Base-by-base conservation (phyloP, 2,113 vertebrate species). In the Centropus unirufus region DNA sequence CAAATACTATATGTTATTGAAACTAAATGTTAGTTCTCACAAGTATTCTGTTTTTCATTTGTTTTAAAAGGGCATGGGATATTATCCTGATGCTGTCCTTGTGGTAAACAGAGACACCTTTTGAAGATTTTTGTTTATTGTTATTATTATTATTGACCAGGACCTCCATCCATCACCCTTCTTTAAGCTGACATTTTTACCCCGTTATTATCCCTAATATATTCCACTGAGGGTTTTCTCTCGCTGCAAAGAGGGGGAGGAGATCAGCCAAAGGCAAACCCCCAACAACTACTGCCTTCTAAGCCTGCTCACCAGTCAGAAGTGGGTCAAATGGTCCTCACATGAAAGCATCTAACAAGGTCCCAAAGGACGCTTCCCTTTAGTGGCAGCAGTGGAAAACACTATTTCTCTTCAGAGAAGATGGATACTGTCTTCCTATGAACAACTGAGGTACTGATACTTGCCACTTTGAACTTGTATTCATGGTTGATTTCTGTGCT, bases 331-430 rank as follows among this genome's bases (percentile, higher is more conserved):
- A 98, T 95, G 97, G 97, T 97, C 96, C 96, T 97, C 97, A 98
- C 97, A 97, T 98, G 97, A 98, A 98, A 98, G 98, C 96, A 96
- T 97, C 97, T 98, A 98, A 98, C 98, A 98, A 98, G 97, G 96
- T 98, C 98, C 98, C 98, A 63, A 72, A 97, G 98, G 98, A 98
- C 93, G 62, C 75, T 90, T 95, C 74, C 81, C 96, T 97, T 98
- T 98, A 97, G 97, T 97, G 97, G 94, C 96, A 97, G 94, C 95
- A 92, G 36, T 44, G 94, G 97, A 96, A 97, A 97, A 96, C 95
- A 96, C 39, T 12, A 75, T 87, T 97, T 96, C 93, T 97, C 95
- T 98, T 97, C 97, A 96, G 95, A 97, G 85, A 93, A 93, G 94
- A 96, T 24, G 63, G 94, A 96, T 95, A 46, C 90, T 4, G 14